Percentiles rank a stretch among this genome's conserved stretches.
These are phyloP conservation scores for Cydia fagiglandana DNA, from an alignment of 1,140 invertebrate species.

Conservation along the genomic window DNA sequence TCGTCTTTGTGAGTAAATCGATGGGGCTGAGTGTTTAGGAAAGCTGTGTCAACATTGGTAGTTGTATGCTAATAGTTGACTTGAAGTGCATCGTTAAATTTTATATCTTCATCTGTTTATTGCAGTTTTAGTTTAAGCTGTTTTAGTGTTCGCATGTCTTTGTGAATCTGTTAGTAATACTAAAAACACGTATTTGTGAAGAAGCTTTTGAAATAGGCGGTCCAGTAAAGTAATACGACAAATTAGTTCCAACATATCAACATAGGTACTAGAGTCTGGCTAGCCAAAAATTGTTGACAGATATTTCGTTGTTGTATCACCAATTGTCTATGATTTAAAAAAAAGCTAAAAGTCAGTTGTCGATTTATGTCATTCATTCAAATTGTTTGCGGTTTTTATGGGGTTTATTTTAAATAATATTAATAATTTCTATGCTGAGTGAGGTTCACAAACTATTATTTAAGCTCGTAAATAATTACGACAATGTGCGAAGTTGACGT, in stretches of 20 bases:
- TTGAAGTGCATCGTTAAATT: neutral
- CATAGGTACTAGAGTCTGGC: too few relatives aligned
- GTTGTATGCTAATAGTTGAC: conserved; percentile 65
- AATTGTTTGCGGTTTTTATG: too few relatives aligned
- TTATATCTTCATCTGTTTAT: conserved; percentile 9
- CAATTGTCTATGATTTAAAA: too few relatives aligned
- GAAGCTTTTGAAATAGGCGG: neutral
- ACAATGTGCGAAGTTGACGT: too few relatives aligned
- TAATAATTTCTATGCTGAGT: too few relatives aligned
- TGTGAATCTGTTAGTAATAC: neutral
- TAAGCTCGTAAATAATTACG: too few relatives aligned
- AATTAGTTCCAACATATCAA: neutral
- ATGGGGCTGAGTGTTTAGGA: conserved; percentile 65
- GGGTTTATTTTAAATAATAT: too few relatives aligned
- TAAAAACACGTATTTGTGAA: neutral
- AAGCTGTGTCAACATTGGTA: conserved; percentile 73
- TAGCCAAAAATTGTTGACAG: too few relatives aligned
- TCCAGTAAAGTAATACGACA: neutral
- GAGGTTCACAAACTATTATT: too few relatives aligned
- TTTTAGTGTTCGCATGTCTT: neutral
- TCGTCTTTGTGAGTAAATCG: conserved; percentile 65
- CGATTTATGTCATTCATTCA: too few relatives aligned
- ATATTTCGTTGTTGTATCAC: too few relatives aligned
- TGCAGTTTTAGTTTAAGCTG: conserved; percentile 20
- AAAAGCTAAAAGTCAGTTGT: too few relatives aligned